phyloP scores from a whole-genome alignment of 2,888 invertebrate species.

The Drosophila lacicola region DNA sequence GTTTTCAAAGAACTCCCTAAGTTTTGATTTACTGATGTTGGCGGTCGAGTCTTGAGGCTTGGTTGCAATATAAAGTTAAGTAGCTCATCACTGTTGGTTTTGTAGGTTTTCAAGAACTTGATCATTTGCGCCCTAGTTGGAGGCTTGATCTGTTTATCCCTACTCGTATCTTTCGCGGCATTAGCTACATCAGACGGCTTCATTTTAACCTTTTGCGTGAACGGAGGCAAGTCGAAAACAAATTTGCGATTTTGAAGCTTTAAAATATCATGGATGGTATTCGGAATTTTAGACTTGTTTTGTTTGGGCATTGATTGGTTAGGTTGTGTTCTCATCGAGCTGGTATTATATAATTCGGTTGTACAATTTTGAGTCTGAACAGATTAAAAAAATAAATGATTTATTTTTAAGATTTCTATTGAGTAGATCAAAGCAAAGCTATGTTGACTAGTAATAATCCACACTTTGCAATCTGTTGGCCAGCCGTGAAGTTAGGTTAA shows the following conservation, averaged over 20 bases:
- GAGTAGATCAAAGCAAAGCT: slow-evolving; percentile 8
- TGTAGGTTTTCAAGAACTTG: slow-evolving; percentile 2
- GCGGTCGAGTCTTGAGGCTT: slow-evolving; percentile 1
- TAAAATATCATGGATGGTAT: slow-evolving; percentile 7
- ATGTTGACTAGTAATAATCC: not conserved
- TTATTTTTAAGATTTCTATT: not conserved
- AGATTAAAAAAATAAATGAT: not conserved
- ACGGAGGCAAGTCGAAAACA: slow-evolving; percentile 4
- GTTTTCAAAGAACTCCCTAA: not conserved
- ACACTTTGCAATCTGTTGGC: not conserved
- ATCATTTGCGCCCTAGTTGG: slow-evolving; percentile 14
- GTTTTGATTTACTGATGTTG: not conserved
- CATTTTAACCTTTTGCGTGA: not conserved
- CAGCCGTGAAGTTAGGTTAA: not conserved
- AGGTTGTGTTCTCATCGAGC: not conserved
- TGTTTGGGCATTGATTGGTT: not conserved
- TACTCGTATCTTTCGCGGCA: not conserved
- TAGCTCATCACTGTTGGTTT: slow-evolving; percentile 13
- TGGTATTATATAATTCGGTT: not conserved
- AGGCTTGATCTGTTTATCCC: slow-evolving; percentile 7
- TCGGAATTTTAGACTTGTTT: not conserved
- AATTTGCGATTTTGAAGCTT: slow-evolving; percentile 13
- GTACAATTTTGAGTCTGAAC: slow-evolving; percentile 20
- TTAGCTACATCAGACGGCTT: not conserved
- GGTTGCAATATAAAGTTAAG: slow-evolving; percentile 7